Evolutionary conservation across 2,888 invertebrate species (phyloP).

Genomic region (Philaethria dido): DNA sequence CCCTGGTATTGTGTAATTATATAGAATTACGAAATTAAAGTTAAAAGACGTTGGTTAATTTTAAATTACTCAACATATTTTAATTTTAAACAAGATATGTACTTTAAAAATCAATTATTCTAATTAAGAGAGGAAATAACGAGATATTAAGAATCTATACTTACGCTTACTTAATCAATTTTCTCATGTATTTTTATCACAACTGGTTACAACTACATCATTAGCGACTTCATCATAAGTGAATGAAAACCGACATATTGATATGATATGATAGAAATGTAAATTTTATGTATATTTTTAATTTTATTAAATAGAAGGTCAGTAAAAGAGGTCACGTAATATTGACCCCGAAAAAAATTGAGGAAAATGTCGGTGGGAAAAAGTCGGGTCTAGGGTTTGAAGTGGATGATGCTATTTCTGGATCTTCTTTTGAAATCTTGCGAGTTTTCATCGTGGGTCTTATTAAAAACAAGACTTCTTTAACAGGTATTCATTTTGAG

Average conservation of each 20-base stretch:
- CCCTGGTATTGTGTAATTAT: neutral
- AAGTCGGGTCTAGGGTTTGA: constrained; percentile 27
- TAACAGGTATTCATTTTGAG: neutral
- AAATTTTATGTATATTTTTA: constrained; percentile 2
- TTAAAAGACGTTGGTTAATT: neutral
- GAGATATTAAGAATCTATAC: neutral
- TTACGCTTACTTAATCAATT: constrained; percentile 2
- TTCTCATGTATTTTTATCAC: constrained; percentile 16
- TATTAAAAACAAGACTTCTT: neutral
- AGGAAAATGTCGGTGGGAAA: constrained; percentile 32
- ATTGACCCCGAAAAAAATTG: constrained; percentile 43
- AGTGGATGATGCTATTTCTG: constrained; percentile 33
- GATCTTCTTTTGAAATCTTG: constrained; percentile 26
- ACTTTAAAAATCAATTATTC: neutral
- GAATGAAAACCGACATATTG: constrained; percentile 9
- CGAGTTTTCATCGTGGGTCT: constrained; percentile 15
- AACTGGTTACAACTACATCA: constrained; percentile 18
- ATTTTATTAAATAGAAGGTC: constrained; percentile 38
- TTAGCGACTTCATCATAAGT: constrained; percentile 2
- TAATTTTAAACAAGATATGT: neutral
- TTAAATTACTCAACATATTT: neutral
- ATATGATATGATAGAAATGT: neutral
- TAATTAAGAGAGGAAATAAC: constrained; percentile 3
- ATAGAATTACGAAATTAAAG: neutral
- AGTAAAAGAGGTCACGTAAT: constrained; percentile 41